A percentile compares a stretch with the other conserved stretches of the same genome.
These are phyloP conservation scores for Liparis tanakae DNA, from an alignment of 2,797 vertebrate genomes.

Conservation along the genomic window DNA sequence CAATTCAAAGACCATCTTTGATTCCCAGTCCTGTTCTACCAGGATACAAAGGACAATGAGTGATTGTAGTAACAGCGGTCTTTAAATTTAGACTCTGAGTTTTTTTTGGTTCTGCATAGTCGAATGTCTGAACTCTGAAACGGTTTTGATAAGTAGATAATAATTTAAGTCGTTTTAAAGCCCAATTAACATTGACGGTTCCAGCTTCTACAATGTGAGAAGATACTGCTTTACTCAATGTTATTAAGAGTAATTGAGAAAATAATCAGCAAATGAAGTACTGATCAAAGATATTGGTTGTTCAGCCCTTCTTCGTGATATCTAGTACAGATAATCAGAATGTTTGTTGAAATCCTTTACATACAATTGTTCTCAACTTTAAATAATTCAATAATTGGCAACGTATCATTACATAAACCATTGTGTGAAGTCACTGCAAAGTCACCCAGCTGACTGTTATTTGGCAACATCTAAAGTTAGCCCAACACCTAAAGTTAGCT, in stretches of 20 bases:
- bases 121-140: neutral
- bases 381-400: neutral
- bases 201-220: neutral
- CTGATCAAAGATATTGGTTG: neutral
- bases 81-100: neutral
- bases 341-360: neutral
- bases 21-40: neutral
- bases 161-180: neutral
- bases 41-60: conserved; percentile 11
- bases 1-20: neutral
- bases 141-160: neutral
- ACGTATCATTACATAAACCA: neutral
- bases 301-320: neutral
- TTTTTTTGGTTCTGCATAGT: conserved; percentile 1
- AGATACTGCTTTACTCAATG: neutral
- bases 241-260: neutral
- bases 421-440: conserved; percentile 14
- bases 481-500: neutral
- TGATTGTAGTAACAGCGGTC: neutral
- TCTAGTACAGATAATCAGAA: neutral
- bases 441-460: conserved; percentile 31
- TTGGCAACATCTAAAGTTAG: neutral
- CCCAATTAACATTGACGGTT: too few relatives aligned
- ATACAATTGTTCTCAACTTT: neutral
- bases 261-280: neutral